Conservation (phyloP, 35 echinoderm and acorn worm genomes). For the Ophiothrix spiculata region DNA sequence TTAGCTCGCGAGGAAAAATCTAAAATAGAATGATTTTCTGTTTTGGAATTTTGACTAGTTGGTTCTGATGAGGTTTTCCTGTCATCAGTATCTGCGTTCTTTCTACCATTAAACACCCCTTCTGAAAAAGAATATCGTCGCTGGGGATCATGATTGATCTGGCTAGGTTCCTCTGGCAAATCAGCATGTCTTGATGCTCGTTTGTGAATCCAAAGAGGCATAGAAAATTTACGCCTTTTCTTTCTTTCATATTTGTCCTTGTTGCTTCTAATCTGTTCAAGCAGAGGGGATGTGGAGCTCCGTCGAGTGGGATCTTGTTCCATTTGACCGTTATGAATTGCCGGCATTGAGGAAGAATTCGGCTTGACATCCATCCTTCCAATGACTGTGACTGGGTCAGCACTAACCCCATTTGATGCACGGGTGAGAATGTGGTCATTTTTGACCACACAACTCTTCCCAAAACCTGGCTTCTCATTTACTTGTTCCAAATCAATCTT, state of each 20-base stretch:
- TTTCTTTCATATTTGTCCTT: not conserved
- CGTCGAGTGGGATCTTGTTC: conserved; percentile 44
- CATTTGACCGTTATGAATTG: not conserved
- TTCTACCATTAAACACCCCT: not conserved
- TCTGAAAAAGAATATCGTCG: conserved; percentile 19
- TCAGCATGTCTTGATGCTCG: not conserved
- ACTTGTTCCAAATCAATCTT: not conserved
- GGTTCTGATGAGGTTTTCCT: not conserved
- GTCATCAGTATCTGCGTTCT: not conserved
- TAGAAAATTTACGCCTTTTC: conserved; percentile 22
- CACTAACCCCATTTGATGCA: not conserved
- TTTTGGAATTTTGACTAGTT: not conserved
- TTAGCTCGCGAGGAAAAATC: not conserved
- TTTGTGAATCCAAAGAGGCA: conserved; percentile 4
- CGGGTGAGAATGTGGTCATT: not conserved
- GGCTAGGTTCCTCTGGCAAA: not conserved
- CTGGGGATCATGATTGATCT: not conserved
- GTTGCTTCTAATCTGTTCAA: conserved; percentile 12
- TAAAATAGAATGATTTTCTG: not conserved
- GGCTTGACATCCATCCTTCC: not conserved
- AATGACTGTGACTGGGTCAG: not conserved
- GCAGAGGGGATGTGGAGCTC: conserved; percentile 51
- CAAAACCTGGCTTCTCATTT: not conserved
- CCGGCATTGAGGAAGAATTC: not conserved
- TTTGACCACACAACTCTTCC: not conserved